These are phyloP conservation scores for Drosophila bocqueti DNA, from an alignment of 1,140 invertebrate species.

Conservation along the genomic window DNA sequence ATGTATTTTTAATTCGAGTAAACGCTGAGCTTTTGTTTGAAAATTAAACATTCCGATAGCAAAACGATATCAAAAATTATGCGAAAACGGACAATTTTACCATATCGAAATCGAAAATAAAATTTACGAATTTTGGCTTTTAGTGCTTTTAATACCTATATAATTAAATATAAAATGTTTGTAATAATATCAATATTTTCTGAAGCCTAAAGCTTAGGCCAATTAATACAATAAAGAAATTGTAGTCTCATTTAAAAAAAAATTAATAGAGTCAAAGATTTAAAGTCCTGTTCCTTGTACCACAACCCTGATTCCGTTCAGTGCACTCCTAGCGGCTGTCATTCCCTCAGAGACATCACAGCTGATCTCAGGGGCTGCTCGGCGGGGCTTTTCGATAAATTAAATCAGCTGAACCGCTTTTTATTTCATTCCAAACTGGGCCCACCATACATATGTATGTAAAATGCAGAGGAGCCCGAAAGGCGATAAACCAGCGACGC, in stretches of 20 bases:
- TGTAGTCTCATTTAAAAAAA: background rate
- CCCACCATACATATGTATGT: slow-evolving; percentile 1
- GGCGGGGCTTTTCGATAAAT: slow-evolving; percentile 28
- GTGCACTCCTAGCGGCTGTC: background rate
- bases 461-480: slow-evolving; percentile 1
- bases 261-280: background rate
- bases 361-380: slow-evolving; percentile 19
- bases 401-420: slow-evolving; percentile 41
- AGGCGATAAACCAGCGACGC: slow-evolving; percentile 14
- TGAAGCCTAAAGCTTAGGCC: too few relatives aligned
- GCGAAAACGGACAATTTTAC: too few relatives aligned
- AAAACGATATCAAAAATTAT: too few relatives aligned
- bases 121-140: too few relatives aligned
- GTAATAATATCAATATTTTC: too few relatives aligned
- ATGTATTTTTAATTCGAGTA: too few relatives aligned
- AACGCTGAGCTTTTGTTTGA: too few relatives aligned
- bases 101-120: too few relatives aligned
- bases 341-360: slow-evolving; percentile 6
- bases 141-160: too few relatives aligned
- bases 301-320: background rate
- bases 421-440: slow-evolving; percentile 25
- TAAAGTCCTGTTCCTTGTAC: background rate
- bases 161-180: too few relatives aligned
- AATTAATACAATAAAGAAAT: background rate
- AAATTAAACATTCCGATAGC: too few relatives aligned